Evolutionary conservation across 2,888 invertebrate species (phyloP), one percentile per base, ranked within the genome.

Genomic region (Tetragnatha montana): DNA sequence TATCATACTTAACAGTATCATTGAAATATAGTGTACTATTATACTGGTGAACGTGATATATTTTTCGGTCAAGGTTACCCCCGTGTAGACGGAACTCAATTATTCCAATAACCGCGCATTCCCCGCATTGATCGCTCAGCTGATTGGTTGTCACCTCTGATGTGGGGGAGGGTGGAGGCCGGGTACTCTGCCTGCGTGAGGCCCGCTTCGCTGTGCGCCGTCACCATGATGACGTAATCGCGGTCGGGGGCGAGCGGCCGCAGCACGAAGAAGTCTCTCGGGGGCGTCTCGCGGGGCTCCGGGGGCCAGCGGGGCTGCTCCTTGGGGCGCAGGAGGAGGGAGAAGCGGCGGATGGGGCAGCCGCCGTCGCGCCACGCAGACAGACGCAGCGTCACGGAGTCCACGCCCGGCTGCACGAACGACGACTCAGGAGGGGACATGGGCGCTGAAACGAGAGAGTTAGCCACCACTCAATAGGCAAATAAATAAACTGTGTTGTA

Each of bases 311-410:
- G 88, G n/a, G 69, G 88, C 70, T 86, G 87, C 76, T 84, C 74
- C 21, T 89, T 90, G 4, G 88, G 82, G 3, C 90, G 84, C 82
- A 93, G 93, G 60, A 92, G 92, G 50, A 94, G 92, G 69, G 93
- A 92, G 91, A 92, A 93, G 51, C 92, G 92, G 22, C 91, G 92
- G 91, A 94, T 93, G 12, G 93, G 93, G 91, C 94, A 94, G 8
- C 93, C 93, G 21, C 93, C 92, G 8, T 92, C 92, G 88, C 91
- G 91, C 94, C 94, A 94, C 6, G 93, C 92, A 17, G 91, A 92
- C 51, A 94, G 92, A 91, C 93, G 92, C 74, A 94, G 92, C 88
- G 92, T 92, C 21, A 93, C 92, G 17, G 93, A 93, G 6, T 93
- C 93, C 1, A 92, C 92, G 91, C 93, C 93, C 12, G 93, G 91